Percentiles rank a stretch among this genome's conserved stretches.
phyloP scores from a whole-genome alignment of 2,797 vertebrate species.

The Okamejei kenojei region DNA sequence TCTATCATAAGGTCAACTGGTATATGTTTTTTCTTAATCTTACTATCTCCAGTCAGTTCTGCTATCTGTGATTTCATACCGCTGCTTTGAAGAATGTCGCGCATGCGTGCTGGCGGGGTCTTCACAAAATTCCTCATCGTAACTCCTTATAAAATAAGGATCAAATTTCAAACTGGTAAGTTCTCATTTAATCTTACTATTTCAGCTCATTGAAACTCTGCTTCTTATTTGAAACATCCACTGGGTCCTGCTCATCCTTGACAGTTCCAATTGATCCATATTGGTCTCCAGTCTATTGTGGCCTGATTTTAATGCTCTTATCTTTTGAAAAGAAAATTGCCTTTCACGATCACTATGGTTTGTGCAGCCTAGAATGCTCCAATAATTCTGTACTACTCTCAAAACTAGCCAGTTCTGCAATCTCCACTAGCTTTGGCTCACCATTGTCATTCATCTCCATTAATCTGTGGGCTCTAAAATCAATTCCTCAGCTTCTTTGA shows the following conservation, averaged over 20 bases:
- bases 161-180: too few relatives aligned
- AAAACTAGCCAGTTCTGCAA: background rate
- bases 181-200: too few relatives aligned
- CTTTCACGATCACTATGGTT: background rate
- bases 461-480: background rate
- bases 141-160: too few relatives aligned
- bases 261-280: background rate
- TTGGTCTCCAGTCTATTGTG: background rate
- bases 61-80: too few relatives aligned
- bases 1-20: too few relatives aligned
- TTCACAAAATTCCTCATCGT: too few relatives aligned
- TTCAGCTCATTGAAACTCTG: background rate
- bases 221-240: background rate
- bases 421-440: background rate
- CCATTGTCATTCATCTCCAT: background rate
- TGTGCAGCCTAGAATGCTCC: background rate
- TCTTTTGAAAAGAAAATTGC: background rate
- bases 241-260: background rate
- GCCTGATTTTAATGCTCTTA: background rate
- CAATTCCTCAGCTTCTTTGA: background rate
- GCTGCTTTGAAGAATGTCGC: too few relatives aligned
- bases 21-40: too few relatives aligned
- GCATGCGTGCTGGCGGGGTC: too few relatives aligned
- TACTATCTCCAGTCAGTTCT: too few relatives aligned
- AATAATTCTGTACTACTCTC: background rate